Percentiles rank a stretch among this genome's conserved stretches.
Conservation (phyloP, 2,113 vertebrate species). For the Coreoperca whiteheadi region DNA sequence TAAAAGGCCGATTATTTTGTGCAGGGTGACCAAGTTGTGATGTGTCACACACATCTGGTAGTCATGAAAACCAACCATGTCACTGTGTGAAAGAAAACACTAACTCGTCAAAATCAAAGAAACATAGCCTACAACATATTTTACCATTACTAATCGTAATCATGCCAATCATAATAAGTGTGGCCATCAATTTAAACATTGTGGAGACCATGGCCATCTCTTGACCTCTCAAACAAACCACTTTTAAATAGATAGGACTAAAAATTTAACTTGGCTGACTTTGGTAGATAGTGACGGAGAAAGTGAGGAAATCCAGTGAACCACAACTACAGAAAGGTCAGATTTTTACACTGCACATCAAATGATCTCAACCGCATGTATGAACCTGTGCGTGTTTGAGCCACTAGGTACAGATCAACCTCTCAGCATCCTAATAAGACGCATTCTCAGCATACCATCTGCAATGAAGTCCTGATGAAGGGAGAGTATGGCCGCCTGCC, state of each 20-base stretch:
- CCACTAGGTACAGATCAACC: constrained; percentile 40
- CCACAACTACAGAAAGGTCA: not conserved
- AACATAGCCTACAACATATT: not conserved
- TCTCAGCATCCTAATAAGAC: constrained; percentile 64
- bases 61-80: not conserved
- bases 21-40: not conserved
- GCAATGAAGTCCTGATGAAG: constrained; percentile 78
- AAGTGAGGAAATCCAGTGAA: not conserved
- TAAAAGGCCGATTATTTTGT: not conserved
- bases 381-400: constrained; percentile 27
- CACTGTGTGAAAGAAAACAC: not conserved
- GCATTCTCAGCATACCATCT: constrained; percentile 84
- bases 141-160: not conserved
- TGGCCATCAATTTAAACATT: not conserved
- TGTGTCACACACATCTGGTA: constrained; percentile 6
- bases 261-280: not conserved
- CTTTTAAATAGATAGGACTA: not conserved
- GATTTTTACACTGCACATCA: constrained; percentile 2
- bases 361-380: constrained; percentile 10
- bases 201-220: not conserved
- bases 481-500: constrained; percentile 80
- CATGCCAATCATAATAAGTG: not conserved
- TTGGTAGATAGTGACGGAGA: not conserved
- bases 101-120: not conserved
- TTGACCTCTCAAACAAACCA: not conserved